Base-by-base conservation (phyloP, 2,113 vertebrate genomes). In the Arothron firmamentum region DNA sequence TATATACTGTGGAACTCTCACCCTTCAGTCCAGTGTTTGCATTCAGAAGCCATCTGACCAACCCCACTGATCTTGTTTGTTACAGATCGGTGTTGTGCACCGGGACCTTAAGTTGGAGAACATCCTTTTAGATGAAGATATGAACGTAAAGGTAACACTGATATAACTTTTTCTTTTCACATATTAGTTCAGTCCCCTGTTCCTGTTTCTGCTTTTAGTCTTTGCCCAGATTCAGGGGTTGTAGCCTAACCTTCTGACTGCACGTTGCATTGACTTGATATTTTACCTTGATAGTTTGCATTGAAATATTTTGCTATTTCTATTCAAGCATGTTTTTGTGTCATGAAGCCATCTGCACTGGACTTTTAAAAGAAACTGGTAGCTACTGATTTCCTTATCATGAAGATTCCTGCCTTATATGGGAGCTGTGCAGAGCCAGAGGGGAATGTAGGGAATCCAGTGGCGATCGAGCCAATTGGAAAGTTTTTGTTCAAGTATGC, bases 101-200 rank as follows among this genome's bases (percentile, higher is more conserved):
- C 86, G 91, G 64, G 92, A 93, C 74, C 89, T 93, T 43, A 93
- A 92, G 74, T 83, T 93, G 58, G 92, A 93, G 75, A 93, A 93
- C 78, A 90, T 93, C 59, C 89, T 93, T 53, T 79, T 92, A 65
- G 91, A 92, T 77, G 70, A 88, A 77, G 89, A 91, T 67, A 59
- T 90, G 2, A 91, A 90, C 38, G 90, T 92, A 9, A 93, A 92
- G 90, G 91, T 92, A 69, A 77, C 68, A 46, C 38, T 80, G 78
- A 82, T 88, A 62, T 78, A 28, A 34, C 71, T 64, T 38, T 11
- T 11, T 38, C 34, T 38, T 38, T 38, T 1, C 34, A 38, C 8
- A 10, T 38, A 38, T 38, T 28, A 38, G 8, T 38, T 38, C 6
- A 34, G 31, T 34, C 31, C 31, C 34, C 34, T 38, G 34, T 38